Conservation (phyloP, 2,113 vertebrate genomes). For the Coturnix japonica region DNA sequence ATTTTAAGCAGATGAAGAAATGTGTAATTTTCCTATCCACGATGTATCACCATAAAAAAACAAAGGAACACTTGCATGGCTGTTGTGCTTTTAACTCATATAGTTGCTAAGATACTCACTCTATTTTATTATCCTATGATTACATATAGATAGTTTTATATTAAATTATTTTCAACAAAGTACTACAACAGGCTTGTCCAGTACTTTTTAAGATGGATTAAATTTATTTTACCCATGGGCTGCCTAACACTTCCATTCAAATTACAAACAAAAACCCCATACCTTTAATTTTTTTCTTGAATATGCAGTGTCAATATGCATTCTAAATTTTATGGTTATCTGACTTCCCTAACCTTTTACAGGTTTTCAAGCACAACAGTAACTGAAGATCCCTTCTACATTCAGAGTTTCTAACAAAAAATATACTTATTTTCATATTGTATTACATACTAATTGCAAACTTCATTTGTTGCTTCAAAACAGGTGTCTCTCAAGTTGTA, state of each 20-base stretch:
- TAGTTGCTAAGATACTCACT: background rate
- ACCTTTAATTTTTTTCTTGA: background rate
- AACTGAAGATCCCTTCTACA: background rate
- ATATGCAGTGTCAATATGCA: background rate
- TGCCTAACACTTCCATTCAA: background rate
- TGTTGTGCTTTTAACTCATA: background rate
- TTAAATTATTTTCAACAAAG: background rate
- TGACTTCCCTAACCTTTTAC: background rate
- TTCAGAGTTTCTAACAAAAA: background rate
- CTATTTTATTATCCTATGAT: slow-evolving; percentile 1
- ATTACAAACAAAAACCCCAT: background rate
- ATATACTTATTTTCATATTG: background rate
- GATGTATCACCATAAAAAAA: background rate
- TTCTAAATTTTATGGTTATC: background rate
- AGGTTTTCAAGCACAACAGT: background rate
- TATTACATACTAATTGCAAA: background rate
- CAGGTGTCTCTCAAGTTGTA: background rate
- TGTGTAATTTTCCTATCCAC: background rate
- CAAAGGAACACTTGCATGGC: background rate
- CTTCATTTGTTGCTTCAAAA: background rate
- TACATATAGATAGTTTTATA: background rate
- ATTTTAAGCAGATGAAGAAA: background rate
- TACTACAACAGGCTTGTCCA: background rate
- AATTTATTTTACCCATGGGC: background rate
- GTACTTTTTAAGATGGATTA: background rate